A percentile compares a stretch with the other conserved stretches of the same genome.
Conservation (phyloP, 2,797 vertebrate genomes). For the Molothrus aeneus region DNA sequence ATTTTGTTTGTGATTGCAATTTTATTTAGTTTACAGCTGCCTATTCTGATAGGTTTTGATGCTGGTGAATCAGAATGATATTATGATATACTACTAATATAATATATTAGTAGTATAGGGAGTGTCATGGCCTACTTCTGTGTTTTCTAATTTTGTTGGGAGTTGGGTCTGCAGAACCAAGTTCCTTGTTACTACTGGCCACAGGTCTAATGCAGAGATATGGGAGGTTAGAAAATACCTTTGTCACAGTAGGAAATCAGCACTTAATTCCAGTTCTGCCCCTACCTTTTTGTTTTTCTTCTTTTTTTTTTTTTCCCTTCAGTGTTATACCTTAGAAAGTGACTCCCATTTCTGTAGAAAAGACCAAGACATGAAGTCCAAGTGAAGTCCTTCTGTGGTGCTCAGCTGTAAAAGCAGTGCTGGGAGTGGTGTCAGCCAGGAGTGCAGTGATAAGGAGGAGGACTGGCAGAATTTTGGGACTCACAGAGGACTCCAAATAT, state of each 20-base stretch:
- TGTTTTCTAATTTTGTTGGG: not conserved
- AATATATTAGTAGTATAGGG: not conserved
- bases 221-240: not conserved
- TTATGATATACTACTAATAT: not conserved
- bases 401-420: not conserved
- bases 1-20: not conserved
- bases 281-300: not conserved
- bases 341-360: not conserved
- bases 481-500: not conserved
- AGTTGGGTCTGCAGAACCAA: not conserved
- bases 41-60: not conserved
- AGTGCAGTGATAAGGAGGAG: too few relatives aligned
- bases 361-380: not conserved
- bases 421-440: rapidly evolving
- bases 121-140: not conserved
- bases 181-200: not conserved
- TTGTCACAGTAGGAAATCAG: not conserved
- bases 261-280: not conserved
- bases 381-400: not conserved
- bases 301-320: not conserved
- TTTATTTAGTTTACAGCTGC: not conserved
- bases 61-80: not conserved
- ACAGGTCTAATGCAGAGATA: not conserved
- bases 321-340: not conserved
- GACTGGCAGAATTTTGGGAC: not conserved